Evolutionary conservation across 2,888 invertebrate genomes (phyloP).

Genomic region (Agonum fuliginosum): DNA sequence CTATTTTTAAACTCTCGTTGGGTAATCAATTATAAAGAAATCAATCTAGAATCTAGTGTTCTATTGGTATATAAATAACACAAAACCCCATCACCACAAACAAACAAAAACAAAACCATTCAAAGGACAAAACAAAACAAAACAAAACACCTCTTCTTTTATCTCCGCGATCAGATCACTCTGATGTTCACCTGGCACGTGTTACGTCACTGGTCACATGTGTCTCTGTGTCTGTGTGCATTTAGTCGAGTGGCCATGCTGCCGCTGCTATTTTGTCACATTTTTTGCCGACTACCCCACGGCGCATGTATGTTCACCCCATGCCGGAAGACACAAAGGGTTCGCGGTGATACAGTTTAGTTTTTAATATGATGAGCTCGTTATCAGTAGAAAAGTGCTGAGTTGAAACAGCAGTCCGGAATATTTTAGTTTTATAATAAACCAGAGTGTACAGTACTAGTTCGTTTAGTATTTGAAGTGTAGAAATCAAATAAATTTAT

Average conservation of each 20-base stretch:
- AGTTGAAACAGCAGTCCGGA: too few species aligned
- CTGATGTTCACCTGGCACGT: too few species aligned
- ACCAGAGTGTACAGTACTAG: too few species aligned
- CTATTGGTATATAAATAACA: neutral
- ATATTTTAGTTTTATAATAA: too few species aligned
- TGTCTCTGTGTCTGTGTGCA: slow-evolving; percentile 37
- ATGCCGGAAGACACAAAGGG: slow-evolving; percentile 41
- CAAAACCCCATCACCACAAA: neutral
- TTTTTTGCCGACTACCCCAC: slow-evolving; percentile 12
- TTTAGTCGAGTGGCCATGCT: slow-evolving; percentile 47
- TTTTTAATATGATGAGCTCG: too few species aligned
- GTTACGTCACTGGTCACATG: slow-evolving; percentile 9
- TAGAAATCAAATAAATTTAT: too few species aligned
- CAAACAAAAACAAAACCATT: neutral
- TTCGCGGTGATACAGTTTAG: slow-evolving; percentile 29
- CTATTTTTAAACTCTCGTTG: too few species aligned
- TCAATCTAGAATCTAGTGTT: too few species aligned
- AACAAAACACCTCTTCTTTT: neutral
- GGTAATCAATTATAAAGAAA: too few species aligned
- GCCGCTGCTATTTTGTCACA: slow-evolving; percentile 22
- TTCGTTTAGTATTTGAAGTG: too few species aligned
- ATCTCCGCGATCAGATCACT: too few species aligned
- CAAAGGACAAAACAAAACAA: slow-evolving; percentile 11
- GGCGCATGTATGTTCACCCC: slow-evolving; percentile 21
- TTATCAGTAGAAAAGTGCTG: too few species aligned